Conservation (phyloP, 2,888 invertebrate species). For the Drosophila imparisetae region DNA sequence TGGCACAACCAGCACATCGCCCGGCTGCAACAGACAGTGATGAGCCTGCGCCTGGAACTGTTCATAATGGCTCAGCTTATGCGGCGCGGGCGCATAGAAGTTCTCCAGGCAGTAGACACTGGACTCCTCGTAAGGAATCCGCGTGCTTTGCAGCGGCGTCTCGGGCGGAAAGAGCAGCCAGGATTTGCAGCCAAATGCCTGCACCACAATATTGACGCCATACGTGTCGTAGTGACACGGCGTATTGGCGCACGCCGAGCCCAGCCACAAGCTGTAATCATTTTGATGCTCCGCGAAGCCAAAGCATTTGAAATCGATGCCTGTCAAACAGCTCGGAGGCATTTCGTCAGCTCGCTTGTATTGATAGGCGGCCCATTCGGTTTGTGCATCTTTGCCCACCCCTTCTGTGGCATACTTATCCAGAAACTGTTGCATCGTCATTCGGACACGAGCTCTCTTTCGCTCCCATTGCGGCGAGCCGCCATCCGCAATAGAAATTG, state of each 20-base stretch:
- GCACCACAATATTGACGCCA: slow-evolving; percentile 96
- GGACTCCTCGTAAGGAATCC: slow-evolving; percentile 98
- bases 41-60: slow-evolving; percentile 72
- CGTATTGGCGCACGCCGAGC: slow-evolving; percentile 94
- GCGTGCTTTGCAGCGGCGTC: slow-evolving; percentile 90
- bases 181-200: slow-evolving; percentile 94
- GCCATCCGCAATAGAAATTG: slow-evolving; percentile 77
- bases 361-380: slow-evolving; percentile 78
- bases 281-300: slow-evolving; percentile 90
- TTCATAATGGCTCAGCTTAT: slow-evolving; percentile 41
- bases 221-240: slow-evolving; percentile 98
- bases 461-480: slow-evolving; percentile 92
- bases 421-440: slow-evolving; percentile 89
- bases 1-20: slow-evolving; percentile 95
- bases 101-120: slow-evolving; percentile 95
- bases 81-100: slow-evolving; percentile 88
- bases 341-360: slow-evolving; percentile 77
- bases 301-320: slow-evolving; percentile 88
- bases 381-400: slow-evolving; percentile 30
- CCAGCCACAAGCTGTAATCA: slow-evolving; percentile 95
- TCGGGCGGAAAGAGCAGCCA: slow-evolving; percentile 97
- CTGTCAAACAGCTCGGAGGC: slow-evolving; percentile 81
- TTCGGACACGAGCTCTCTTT: slow-evolving; percentile 86
- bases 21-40: slow-evolving; percentile 90
- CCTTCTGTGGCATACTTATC: slow-evolving; percentile 62